phyloP scores from a whole-genome alignment of 2,113 vertebrate genomes.

The Fukomys damarensis region DNA sequence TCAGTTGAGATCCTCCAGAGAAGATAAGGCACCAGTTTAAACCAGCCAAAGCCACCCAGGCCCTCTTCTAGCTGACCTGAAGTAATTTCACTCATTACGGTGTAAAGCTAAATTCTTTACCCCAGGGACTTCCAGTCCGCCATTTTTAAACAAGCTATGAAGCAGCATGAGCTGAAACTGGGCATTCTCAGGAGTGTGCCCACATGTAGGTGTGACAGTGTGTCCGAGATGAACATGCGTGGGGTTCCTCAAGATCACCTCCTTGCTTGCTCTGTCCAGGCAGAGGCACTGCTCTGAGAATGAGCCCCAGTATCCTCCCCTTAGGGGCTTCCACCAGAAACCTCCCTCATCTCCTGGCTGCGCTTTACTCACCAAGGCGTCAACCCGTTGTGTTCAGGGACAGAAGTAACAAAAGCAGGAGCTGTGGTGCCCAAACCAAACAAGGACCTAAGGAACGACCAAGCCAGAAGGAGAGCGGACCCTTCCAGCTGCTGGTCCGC shows the following conservation, averaged over 20 bases:
- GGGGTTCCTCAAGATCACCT: neutral
- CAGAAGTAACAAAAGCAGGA: neutral
- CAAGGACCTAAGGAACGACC: neutral
- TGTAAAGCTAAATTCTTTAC: neutral
- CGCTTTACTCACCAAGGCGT: neutral
- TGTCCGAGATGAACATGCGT: neutral
- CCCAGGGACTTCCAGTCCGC: too few species aligned
- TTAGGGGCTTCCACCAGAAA: neutral
- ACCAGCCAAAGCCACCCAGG: neutral
- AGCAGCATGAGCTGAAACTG: neutral
- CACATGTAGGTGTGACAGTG: neutral
- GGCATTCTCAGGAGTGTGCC: neutral
- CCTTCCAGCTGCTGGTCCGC: slow-evolving; percentile 19
- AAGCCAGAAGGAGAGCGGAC: neutral
- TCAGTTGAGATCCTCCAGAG: neutral
- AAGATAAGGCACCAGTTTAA: neutral
- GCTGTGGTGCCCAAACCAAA: neutral
- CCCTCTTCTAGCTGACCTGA: neutral
- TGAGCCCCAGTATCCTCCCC: neutral
- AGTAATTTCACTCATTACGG: neutral
- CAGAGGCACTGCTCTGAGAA: neutral
- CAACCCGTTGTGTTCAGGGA: neutral
- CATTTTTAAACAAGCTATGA: neutral
- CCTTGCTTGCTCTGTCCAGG: neutral
- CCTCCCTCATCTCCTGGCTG: neutral